Evolutionary conservation across 2,888 invertebrate genomes (phyloP), one percentile per base, ranked within the genome.

Genomic region (Sabellastarte sp.): DNA sequence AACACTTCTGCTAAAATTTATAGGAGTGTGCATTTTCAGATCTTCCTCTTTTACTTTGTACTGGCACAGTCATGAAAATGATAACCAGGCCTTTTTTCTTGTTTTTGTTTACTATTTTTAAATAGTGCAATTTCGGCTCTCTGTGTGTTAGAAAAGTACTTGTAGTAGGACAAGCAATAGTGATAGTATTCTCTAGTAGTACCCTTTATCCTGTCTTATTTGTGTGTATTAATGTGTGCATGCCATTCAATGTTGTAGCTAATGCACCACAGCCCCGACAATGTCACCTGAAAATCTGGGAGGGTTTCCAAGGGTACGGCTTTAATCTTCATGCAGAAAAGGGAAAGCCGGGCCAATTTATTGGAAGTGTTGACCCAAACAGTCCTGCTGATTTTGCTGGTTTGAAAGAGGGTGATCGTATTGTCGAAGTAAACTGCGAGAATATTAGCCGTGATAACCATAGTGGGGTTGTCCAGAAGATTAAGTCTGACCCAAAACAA

Each of bases 281-380:
- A 74, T 97, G 96, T 87, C 93, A 93, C 87, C 90, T 84, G 15
- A 68, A 70, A 29, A 96, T 95, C 87, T 91, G 93, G 88, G 89
- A 91, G 61, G 90, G 92, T 83, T 95, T 95, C 85, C 93, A 95
- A 84, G 98, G 98, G 33, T 99, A 97, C 84, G 99, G 99, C 24
- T 99, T 99, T 86, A 98, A 98, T 86, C 87, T 99, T 73, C 97
- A 98, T 86, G 95, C 95, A 51, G 95, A 95, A 85, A 93, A 93
- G 83, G 90, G 91, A 68, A 93, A 93, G 82, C 90, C 90, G 20
- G 94, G 95, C 50, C 95, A 95, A 85, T 94, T 90, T 84, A 93
- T 95, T 80, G 95, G 95, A 51, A 94, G 94, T 85, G 94, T 96
- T 60, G 96, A 96, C 86, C 70, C 65, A 3, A 78, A 76, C 29